Percentiles rank a stretch among this genome's conserved stretches.
Conservation (phyloP, 2,888 invertebrate genomes). For the Eristalis arbustorum region DNA sequence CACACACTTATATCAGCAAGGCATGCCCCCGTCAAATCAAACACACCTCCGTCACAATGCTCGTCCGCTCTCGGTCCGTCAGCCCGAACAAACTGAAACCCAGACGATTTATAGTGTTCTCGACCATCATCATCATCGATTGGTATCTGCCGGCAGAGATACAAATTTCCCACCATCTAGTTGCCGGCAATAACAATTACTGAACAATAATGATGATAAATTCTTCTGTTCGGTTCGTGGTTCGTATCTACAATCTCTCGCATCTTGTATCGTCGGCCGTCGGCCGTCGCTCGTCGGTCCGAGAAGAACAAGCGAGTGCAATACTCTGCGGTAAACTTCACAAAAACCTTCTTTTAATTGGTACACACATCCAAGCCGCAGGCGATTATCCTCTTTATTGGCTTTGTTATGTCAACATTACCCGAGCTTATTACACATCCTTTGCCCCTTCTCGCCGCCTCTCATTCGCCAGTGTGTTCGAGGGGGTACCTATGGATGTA, state of each 20-base stretch:
- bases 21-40: not conserved
- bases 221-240: slow-evolving; percentile 7
- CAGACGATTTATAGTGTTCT: not conserved
- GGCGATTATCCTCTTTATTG: slow-evolving; percentile 66
- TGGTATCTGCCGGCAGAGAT: slow-evolving; percentile 9
- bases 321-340: slow-evolving; percentile 66
- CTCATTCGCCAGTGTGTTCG: not conserved
- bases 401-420: slow-evolving; percentile 67
- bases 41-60: slow-evolving; percentile 32
- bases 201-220: slow-evolving; percentile 62
- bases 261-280: not conserved
- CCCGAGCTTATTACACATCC: slow-evolving; percentile 21
- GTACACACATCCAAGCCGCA: slow-evolving; percentile 49
- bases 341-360: slow-evolving; percentile 68
- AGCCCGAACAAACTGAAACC: not conserved
- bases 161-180: slow-evolving; percentile 49
- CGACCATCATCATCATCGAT: slow-evolving; percentile 15
- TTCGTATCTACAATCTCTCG: not conserved
- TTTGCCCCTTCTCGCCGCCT: not conserved
- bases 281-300: no score
- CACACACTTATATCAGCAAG: not conserved
- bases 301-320: slow-evolving; percentile 36
- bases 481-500: not conserved
- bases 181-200: slow-evolving; percentile 53
- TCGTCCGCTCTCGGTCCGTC: slow-evolving; percentile 51